Conservation (phyloP, 37 sponge, comb jelly and placozoan species). For the Ephydatia muelleri region DNA sequence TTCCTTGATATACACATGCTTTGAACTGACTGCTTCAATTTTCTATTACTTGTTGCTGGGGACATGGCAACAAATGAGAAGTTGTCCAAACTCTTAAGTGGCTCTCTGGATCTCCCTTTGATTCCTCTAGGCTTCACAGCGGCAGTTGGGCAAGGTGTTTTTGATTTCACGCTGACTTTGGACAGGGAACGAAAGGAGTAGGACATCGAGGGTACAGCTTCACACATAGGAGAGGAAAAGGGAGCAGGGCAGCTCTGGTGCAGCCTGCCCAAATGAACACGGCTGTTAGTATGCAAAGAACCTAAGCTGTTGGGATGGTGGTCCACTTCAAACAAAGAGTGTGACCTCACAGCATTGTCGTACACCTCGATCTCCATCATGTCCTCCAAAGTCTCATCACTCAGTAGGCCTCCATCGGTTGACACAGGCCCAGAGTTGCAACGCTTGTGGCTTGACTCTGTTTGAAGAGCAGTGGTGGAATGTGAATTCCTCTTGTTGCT, state of each 20-base stretch:
- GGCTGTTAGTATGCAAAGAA: background rate
- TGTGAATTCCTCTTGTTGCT: too few species aligned
- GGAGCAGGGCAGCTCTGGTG: background rate
- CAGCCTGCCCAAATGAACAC: background rate
- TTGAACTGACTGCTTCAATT: background rate
- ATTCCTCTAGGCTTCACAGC: background rate
- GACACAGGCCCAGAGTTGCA: background rate
- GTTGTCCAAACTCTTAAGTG: background rate
- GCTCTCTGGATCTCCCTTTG: background rate
- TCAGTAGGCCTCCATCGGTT: background rate
- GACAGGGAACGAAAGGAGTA: background rate
- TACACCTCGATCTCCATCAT: background rate
- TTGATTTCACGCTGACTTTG: background rate
- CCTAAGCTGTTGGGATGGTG: background rate
- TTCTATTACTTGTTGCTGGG: background rate
- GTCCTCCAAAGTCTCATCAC: background rate
- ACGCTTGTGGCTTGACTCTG: too few species aligned
- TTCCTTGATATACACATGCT: background rate
- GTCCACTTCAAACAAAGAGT: background rate
- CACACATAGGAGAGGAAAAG: background rate
- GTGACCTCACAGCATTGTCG: background rate
- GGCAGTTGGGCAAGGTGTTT: background rate
- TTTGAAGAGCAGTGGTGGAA: too few species aligned
- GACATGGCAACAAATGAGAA: background rate
- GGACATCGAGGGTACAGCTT: background rate